Base-by-base conservation (phyloP, 2,113 vertebrate species). In the Pseudorectes ferrugineus region DNA sequence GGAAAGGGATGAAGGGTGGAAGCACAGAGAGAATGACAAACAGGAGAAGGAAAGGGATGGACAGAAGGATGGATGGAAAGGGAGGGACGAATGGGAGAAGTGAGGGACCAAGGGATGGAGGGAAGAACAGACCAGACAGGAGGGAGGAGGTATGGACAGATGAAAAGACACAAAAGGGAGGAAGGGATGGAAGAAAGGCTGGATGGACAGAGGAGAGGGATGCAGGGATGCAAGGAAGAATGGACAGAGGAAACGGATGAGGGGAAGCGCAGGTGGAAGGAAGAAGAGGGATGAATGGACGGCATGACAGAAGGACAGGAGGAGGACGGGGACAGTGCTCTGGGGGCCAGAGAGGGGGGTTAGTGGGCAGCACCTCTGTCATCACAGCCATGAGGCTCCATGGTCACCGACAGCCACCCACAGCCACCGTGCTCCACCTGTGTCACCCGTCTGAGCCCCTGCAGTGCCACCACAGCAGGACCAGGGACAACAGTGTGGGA, bases 381-480 rank as follows among this genome's bases (percentile, higher is more conserved):
- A 20, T 23, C 26, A 33, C 0, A 1, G 15, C 28, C 16, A 12
- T 2, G 40, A 52, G 23, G 23, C 52, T 62, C 67, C 4, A 2
- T 2, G 48, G 48, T 19, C 66, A 59, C 58, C 1, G 0, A 55
- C 8, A 74, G 71, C 38, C 70, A 66, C 42, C 14, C 42, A 35
- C 0, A 3, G 70, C 59, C 59, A 77, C 75, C 0, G 0, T 0
- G 0, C 11, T n/a, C 57, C 54, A 43, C 28, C 63, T 0, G 3
- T 7, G 48, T 15, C 57, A n/a, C 45, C 49, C 1, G 0, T 5
- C 12, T 4, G 5, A 59, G 57, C 26, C 45, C 49, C 42, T 5
- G 36, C 14, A 68, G 46, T 52, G 65, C 29, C 72, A 62, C 29
- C 52, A 2, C 0, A 19, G 36, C 4, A 25, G 46, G 51, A 68